Percentiles rank a stretch among this genome's conserved stretches.
phyloP scores from a whole-genome alignment of 2,797 vertebrate species.

The Lithobates sylvaticus region DNA sequence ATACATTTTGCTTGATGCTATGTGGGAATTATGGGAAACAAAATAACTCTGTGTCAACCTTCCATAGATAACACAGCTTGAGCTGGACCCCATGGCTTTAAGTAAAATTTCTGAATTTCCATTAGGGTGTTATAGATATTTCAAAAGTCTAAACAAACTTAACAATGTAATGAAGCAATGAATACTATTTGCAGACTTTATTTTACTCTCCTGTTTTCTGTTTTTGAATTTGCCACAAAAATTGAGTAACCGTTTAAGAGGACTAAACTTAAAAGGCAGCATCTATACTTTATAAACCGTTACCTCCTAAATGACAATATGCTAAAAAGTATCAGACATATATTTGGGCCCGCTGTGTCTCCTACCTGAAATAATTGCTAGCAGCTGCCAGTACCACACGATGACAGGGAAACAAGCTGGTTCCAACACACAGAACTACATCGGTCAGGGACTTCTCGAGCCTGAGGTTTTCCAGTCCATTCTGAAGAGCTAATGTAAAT shows the following conservation, averaged over 20 bases:
- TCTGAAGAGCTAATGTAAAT: slow-evolving; percentile 82
- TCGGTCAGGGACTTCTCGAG: slow-evolving; percentile 88
- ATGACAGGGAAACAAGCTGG: slow-evolving; percentile 89
- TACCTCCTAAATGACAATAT: too few relatives aligned
- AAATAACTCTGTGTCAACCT: background rate
- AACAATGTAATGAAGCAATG: too few relatives aligned
- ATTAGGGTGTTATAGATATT: too few relatives aligned
- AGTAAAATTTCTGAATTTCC: too few relatives aligned
- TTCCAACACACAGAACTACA: slow-evolving; percentile 86
- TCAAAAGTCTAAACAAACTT: too few relatives aligned
- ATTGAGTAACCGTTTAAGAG: too few relatives aligned
- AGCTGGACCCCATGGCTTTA: background rate
- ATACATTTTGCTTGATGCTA: background rate
- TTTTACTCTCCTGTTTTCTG: too few relatives aligned
- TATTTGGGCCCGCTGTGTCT: background rate
- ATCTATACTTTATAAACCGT: too few relatives aligned
- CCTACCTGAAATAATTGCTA: slow-evolving; percentile 97
- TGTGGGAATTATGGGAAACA: background rate
- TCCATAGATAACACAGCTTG: background rate
- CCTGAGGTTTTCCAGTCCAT: slow-evolving; percentile 82
- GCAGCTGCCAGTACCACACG: slow-evolving; percentile 92
- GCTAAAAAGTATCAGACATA: too few relatives aligned
- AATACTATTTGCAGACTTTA: too few relatives aligned
- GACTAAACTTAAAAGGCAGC: too few relatives aligned
- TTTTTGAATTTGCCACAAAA: too few relatives aligned